A percentile compares a stretch with the other conserved stretches of the same genome.
These are phyloP conservation scores for Drosophila borborema DNA, from an alignment of 2,888 invertebrate genomes.

Conservation along the genomic window DNA sequence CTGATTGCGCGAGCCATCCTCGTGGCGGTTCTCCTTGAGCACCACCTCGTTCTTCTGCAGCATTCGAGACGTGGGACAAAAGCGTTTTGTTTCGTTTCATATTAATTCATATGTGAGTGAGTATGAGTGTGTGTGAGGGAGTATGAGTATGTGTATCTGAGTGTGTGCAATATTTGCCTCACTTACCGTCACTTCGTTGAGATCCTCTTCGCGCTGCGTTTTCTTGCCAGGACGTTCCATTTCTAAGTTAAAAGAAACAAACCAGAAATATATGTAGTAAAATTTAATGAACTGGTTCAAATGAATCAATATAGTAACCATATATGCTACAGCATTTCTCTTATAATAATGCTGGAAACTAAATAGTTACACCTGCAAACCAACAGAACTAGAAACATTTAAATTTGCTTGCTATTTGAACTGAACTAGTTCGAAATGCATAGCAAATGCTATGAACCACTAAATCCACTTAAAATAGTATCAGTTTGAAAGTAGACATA, in stretches of 20 bases:
- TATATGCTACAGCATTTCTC: background rate
- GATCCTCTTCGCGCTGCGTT: slow-evolving; percentile 86
- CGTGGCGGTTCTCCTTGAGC: slow-evolving; percentile 83
- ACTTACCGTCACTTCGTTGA: slow-evolving; percentile 85
- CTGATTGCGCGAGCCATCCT: slow-evolving; percentile 84
- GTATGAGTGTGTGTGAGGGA: background rate
- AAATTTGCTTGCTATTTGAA: too few species aligned
- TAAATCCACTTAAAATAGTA: background rate
- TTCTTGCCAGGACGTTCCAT: slow-evolving; percentile 85
- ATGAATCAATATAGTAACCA: background rate
- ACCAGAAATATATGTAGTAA: background rate
- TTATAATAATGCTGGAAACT: background rate
- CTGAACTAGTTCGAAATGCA: background rate
- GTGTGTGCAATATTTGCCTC: background rate
- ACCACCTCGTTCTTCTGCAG: slow-evolving; percentile 82
- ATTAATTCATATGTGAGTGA: slow-evolving; percentile 6
- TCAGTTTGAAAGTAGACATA: background rate
- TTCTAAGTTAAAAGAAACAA: slow-evolving; percentile 62
- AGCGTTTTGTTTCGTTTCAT: background rate
- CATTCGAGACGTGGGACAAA: background rate
- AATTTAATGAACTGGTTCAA: background rate
- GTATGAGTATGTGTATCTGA: background rate
- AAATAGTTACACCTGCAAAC: background rate
- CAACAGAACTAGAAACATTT: background rate
- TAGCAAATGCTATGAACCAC: background rate